A percentile compares a stretch with the other conserved stretches of the same genome.
Conservation (phyloP, 2,113 vertebrate genomes). For the Spea multiplicata region DNA sequence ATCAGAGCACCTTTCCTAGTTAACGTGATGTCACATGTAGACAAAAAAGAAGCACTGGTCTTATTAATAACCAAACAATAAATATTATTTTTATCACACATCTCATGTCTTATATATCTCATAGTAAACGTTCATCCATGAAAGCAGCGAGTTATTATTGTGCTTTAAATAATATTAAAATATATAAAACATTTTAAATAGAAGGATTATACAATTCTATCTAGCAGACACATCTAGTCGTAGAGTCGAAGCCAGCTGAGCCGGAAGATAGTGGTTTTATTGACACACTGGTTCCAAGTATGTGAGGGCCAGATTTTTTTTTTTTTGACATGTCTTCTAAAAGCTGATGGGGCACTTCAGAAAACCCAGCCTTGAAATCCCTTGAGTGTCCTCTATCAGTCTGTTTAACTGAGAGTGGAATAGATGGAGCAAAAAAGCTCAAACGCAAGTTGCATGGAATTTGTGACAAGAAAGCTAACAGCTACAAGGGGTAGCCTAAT, state of each 20-base stretch:
- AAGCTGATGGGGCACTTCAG: slow-evolving; percentile 45
- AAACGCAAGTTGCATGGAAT: slow-evolving; percentile 28
- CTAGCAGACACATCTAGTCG: slow-evolving; percentile 13
- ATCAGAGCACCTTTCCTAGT: neutral
- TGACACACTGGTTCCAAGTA: slow-evolving; percentile 39
- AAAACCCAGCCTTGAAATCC: slow-evolving; percentile 32
- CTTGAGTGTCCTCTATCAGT: slow-evolving; percentile 38
- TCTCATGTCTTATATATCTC: too few relatives aligned
- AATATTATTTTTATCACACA: neutral
- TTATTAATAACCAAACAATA: neutral
- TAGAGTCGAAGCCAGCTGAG: slow-evolving; percentile 13
- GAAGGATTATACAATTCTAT: neutral
- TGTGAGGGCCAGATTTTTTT: slow-evolving; percentile 25
- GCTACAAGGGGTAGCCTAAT: slow-evolving; percentile 2
- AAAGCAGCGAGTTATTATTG: neutral
- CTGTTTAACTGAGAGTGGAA: slow-evolving; percentile 38
- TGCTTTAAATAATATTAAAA: slow-evolving; percentile 1
- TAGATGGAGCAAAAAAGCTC: slow-evolving; percentile 27
- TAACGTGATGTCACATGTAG: neutral
- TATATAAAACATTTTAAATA: neutral
- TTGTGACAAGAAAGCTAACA: slow-evolving; percentile 8
- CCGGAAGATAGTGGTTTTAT: slow-evolving; percentile 24
- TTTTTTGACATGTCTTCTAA: slow-evolving; percentile 41
- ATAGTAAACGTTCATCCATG: neutral
- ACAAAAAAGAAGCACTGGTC: neutral